Evolutionary conservation across 2,113 vertebrate genomes (phyloP), one percentile per base, ranked within the genome.

Genomic region (Chlorodrepanis virens): DNA sequence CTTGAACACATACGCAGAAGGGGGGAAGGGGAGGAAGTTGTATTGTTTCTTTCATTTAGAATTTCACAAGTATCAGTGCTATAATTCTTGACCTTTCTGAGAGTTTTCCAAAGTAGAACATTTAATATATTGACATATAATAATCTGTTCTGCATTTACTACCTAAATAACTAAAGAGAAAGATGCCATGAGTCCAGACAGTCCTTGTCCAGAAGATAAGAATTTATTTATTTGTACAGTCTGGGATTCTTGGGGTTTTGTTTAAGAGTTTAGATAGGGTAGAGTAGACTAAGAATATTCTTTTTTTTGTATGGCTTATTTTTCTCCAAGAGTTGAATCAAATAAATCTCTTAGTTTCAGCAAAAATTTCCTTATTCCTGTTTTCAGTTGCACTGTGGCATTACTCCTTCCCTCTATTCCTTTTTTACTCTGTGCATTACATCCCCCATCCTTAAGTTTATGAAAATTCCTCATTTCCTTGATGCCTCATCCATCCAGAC

Each of bases 401-500:
- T 56, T 31, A 54, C 5, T 72, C 16, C 12, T n/a, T 50, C 20
- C 16, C 5, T 37, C 39, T 15, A 5, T n/a, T 72, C 29, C 5
- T 23, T 68, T 83, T 79, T 61, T 5, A 40, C 40, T 65, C 25
- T 11, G 11, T 59, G 11, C n/a, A 37, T 59, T 70, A 40, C 14
- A 52, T 11, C 10, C 23, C 47, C 14, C 53, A 40, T 35, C 15
- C 31, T 47, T 8, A 59, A 63, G n/a, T 83, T 83, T 31, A 91
- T 47, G 63, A 75, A 80, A 96, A 83, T 53, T 80, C 21, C 29
- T 71, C 12, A 39, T 78, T 95, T 92, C 56, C 70, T 21, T 6
- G 6, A 89, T 44, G 50, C 69, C 91, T 85, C 69, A 68, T 59
- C 42, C 56, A 61, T 27, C 64, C 28, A 88, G 72, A 89, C 77